phyloP scores from a whole-genome alignment of 2,888 invertebrate species.

The Dyspetes luteomarginatus region DNA sequence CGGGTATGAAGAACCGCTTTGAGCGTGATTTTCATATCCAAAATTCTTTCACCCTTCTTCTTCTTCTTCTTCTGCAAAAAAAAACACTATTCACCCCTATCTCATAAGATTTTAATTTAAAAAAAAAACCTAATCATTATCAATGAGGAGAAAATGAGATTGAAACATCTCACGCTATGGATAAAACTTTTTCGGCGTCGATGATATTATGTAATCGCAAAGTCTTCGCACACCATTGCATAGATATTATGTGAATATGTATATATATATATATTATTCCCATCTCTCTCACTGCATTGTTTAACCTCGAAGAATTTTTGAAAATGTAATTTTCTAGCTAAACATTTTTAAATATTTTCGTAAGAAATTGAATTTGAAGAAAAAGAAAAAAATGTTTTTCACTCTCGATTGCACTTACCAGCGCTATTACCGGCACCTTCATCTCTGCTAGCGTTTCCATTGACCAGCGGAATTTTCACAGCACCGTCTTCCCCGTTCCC shows the following conservation, averaged over 20 bases:
- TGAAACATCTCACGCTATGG: neutral
- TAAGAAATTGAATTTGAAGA: too few relatives aligned
- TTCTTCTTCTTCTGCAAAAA: too few relatives aligned
- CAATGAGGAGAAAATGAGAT: neutral
- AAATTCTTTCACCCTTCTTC: too few relatives aligned
- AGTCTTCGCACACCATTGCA: slow-evolving; percentile 39
- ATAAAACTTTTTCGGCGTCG: slow-evolving; percentile 10
- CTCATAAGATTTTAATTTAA: too few relatives aligned
- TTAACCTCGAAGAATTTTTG: slow-evolving; percentile 43
- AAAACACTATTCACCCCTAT: too few relatives aligned
- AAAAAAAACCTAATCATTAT: slow-evolving; percentile 24
- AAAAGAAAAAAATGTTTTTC: neutral
- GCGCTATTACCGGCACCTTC: slow-evolving; percentile 56
- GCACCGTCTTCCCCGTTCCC: slow-evolving; percentile 79
- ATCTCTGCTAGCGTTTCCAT: slow-evolving; percentile 70
- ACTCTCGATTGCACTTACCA: slow-evolving; percentile 46
- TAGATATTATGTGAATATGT: slow-evolving; percentile 25
- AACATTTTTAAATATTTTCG: too few relatives aligned
- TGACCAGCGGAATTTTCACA: slow-evolving; percentile 78
- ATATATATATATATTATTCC: slow-evolving; percentile 11
- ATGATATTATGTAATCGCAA: slow-evolving; percentile 59
- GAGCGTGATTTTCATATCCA: neutral
- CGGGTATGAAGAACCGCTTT: slow-evolving; percentile 8
- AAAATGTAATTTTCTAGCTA: neutral
- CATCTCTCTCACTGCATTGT: slow-evolving; percentile 12